These are phyloP conservation scores for Apis florea DNA, from an alignment of 1,140 invertebrate species.

Conservation along the genomic window DNA sequence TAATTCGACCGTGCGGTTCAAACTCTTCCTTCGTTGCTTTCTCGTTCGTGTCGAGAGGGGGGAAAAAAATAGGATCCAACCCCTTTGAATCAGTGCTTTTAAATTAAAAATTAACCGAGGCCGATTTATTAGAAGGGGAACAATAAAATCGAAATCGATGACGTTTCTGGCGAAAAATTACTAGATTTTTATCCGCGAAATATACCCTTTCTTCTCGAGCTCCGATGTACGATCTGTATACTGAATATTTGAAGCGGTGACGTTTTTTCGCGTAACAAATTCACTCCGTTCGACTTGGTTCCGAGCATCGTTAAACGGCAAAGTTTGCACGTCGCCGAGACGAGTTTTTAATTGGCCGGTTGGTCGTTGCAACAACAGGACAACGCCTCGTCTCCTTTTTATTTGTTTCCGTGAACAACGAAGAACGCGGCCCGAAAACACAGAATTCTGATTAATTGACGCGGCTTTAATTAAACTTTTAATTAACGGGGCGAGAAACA, in stretches of 20 bases:
- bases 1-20: not conserved
- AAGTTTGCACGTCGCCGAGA: slow-evolving; percentile 23
- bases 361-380: slow-evolving; percentile 37
- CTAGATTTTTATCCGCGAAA: no score
- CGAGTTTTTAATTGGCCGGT: slow-evolving; percentile 51
- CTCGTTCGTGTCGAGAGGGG: no score
- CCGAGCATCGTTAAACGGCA: slow-evolving; percentile 5
- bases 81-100: not conserved
- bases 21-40: not conserved
- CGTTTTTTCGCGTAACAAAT: slow-evolving; percentile 23
- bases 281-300: not conserved
- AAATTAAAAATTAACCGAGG: not conserved
- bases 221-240: no score
- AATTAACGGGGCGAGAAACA: slow-evolving; percentile 58
- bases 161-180: not conserved
- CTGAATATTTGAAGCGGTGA: not conserved
- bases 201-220: no score
- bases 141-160: no score
- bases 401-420: slow-evolving; percentile 21
- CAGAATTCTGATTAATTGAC: slow-evolving; percentile 66
- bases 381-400: not conserved
- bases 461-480: slow-evolving; percentile 64
- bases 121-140: not conserved
- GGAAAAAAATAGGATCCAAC: not conserved
- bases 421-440: slow-evolving; percentile 35